Evolutionary conservation across 53 echinoderm and acorn worm genomes (phyloP), one percentile per base, ranked within the genome.

Genomic region (Holothuria scabra): DNA sequence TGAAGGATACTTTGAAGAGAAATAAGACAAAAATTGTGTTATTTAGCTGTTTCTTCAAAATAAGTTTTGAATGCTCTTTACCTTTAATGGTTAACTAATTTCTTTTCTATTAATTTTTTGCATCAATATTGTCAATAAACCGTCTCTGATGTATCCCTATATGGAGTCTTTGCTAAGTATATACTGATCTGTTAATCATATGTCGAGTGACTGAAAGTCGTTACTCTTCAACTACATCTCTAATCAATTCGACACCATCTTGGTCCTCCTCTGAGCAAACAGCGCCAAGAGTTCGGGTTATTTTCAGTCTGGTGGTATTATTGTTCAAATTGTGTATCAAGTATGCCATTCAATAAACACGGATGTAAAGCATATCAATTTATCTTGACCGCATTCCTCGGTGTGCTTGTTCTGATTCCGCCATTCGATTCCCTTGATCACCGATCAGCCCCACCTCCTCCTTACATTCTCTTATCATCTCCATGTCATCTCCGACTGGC

Each of bases 351-450:
- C 56, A 76, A 76, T 76, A 76, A 76, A 76, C 76, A 76, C 46
- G 46, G 32, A 28, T 57, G 76, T 46, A 76, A 76, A 56, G 31
- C 76, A 57, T 76, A 76, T 76, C 76, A 76, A 76, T 76, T 76
- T 76, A 76, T 76, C 76, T 56, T 76, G 76, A 76, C 76, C 76
- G 76, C 76, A 76, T 76, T 76, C 76, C 57, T 26, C 76, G 56
- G 20, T 24, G 20, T 76, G 28, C 48, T 8, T 48, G 48, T 48
- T 48, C 48, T 48, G 48, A 48, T 57, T 52, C 76, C 76, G 76
- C 76, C 76, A 76, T 76, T 20, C 29, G 56, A 56, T 29, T 76
- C 76, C 31, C 76, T 56, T 76, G 49, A 76, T 76, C 76, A 56
- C 55, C 49, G 28, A 76, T 76, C 76, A 56, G 57, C 76, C 56